Evolutionary conservation across 2,113 vertebrate species (phyloP), one percentile per base, ranked within the genome.

Genomic region (Cyrtonyx montezumae): DNA sequence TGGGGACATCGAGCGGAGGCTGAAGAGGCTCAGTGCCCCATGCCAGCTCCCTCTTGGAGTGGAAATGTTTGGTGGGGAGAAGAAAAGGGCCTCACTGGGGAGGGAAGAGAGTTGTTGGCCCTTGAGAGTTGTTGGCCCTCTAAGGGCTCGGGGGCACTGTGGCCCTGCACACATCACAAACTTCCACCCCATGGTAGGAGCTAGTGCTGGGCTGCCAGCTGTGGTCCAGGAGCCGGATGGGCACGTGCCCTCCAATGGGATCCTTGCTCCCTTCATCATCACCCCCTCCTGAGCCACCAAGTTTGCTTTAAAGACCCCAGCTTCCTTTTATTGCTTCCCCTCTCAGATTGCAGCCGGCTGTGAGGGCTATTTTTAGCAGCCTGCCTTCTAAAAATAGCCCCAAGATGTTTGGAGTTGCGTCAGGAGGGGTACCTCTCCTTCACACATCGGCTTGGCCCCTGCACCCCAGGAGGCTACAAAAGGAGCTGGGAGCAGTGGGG

Each of bases 311-410:
- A 96, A 96, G 95, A 95, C 76, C 86, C 81, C 65, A 63, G 88
- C 88, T 94, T 96, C 96, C 93, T 97, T 97, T 97, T 97, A 97
- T 97, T 97, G 93, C 94, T 96, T 96, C 92, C 85, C 88, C 91
- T 93, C 92, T 96, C 94, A 81, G 93, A 92, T 96, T 96, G 94
- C 96, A 96, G 77, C 62, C 46, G 43, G 86, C 93, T 88, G 58
- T 51, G 6, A 63, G 63, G 48, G 91, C 95, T 98, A 98, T 98
- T 98, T 98, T 97, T 98, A 98, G 97, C 74, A 59, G 91, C 53
- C 79, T 5, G 67, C 67, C 90, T 97, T 96, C 97, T 97, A 98
- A 97, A 98, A 97, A 97, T 97, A 97, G 94, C 81, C 79, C 46
- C 1, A 40, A 92, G 86, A 94, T 96, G 93, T 96, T 97, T 96